Conservation (phyloP, 2,797 vertebrate species). For the Acanthiza pusilla region DNA sequence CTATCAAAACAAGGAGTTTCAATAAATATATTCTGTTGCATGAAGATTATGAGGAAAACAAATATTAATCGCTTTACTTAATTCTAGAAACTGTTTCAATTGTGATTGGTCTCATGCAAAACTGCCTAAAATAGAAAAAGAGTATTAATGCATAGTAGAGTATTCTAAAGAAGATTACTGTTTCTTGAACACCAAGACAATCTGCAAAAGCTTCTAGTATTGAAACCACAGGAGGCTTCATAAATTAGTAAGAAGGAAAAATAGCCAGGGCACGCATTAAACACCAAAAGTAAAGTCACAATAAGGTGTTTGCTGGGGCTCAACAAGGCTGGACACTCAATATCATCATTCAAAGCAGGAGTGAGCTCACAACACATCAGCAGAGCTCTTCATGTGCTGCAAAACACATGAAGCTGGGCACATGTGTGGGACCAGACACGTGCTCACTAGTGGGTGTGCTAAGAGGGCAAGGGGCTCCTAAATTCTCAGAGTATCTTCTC, state of each 20-base stretch:
- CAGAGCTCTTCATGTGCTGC: neutral
- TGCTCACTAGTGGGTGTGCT: neutral
- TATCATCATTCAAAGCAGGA: neutral
- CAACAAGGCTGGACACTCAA: neutral
- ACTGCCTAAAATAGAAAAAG: neutral
- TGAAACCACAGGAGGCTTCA: neutral
- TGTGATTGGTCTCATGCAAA: neutral
- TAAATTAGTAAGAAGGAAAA: neutral
- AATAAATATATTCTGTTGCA: neutral
- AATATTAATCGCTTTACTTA: neutral
- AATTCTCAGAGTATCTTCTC: neutral
- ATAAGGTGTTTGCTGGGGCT: neutral
- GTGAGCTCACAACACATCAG: neutral
- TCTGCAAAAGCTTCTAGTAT: neutral
- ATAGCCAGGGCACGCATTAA: accelerated
- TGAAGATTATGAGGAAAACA: neutral
- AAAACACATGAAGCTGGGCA: neutral
- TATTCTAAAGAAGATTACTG: neutral
- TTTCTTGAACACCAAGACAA: neutral
- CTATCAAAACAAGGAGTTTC: neutral
- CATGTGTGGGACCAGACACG: neutral
- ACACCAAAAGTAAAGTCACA: neutral
- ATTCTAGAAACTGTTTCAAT: neutral
- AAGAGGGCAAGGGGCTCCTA: neutral
- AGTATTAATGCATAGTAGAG: neutral